Evolutionary conservation across 2,888 invertebrate species (phyloP), one percentile per base, ranked within the genome.

Genomic region (Drosophila meridionalis): DNA sequence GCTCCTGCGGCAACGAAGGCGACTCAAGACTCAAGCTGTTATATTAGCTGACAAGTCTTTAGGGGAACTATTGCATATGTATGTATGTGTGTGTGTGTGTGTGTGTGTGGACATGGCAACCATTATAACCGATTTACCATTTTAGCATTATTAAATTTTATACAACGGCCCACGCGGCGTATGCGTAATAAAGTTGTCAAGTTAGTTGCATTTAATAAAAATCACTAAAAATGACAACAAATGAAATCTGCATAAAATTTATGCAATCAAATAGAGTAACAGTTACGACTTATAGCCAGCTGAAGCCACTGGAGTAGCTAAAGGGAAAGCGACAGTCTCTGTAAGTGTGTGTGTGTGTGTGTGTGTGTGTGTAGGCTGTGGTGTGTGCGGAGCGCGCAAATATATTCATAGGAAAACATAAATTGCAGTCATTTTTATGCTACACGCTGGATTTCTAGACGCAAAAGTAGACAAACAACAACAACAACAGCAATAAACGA

Each of bases 351-450:
- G 58, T 32, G 42, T 38, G 50, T 26, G 40, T 55, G 2, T n/a
- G 47, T 14, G 53, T 9, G 6, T 7, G 30, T 12, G 55, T 42
- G 45, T 26, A 52, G 45, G 36, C 12, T 8, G 47, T 12, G 8
- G 20, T 38, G 30, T 11, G 47, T 32, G 20, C 20, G 64, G 28
- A 58, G 60, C 64, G 57, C 69, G 56, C 73, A 80, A 85, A 88
- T 85, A 85, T 89, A 90, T 88, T 88, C 91, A 90, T 82, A 87
- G 91, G 83, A 87, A 91, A 87, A 83, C 91, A 92, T 92, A 91
- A 91, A 91, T 92, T 92, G 91, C 87, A 90, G 81, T 80, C 85
- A 91, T 87, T 91, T 91, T 91, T 90, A 89, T 87, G 82, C 84
- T 73, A 84, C 84, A 82, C 83, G 80, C 85, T 82, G 92, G 90